Base-by-base conservation (phyloP, 2,888 invertebrate genomes). In the Hirtodrosophila confusa region DNA sequence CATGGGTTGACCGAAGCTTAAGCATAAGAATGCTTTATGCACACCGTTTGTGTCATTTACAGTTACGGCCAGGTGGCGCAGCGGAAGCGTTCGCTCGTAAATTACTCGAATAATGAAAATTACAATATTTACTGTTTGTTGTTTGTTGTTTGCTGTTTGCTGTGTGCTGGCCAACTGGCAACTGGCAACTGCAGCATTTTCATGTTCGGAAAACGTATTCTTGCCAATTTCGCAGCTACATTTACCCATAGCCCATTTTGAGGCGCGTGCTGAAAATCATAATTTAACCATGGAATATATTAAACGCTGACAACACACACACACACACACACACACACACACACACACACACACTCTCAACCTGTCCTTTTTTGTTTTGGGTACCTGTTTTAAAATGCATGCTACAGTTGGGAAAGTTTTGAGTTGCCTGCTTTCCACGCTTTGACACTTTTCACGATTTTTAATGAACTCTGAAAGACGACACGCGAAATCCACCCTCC, bases 31-130 rank as follows among this genome's bases (percentile, higher is more conserved):
- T 49, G 75, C 39, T 50, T 69, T 45, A 68, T 60, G 45, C 41
- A 11, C 31, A 33, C 48, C 44, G 56, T 24, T 55, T 56, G 40
- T 76, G 72, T 62, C 64, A 61, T 69, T 61, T 63, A 55, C 55
- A 50, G 62, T 58, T 63, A 40, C 56, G 49, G 51, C 60, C 64
- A 63, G 75, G 61, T 65, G 69, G 60, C 39, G 56, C 41, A 47
- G 39, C 88, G 80, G 80, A 80, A 86, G 58, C 69, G 62, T 48
- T 35, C 51, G 54, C 84, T 83, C 80, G 84, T 80, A 88, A 80
- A 80, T 80, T 86, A 80, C 83, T 71, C 63, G 72, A 86, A 88
- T 86, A 88, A 80, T 88, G 88, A 67, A 82, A 80, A 82, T 86
- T 82, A 71, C 76, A 88, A 79, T 83, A 88, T 88, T 80, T 78